Percentiles rank a stretch among this genome's conserved stretches.
phyloP scores from a whole-genome alignment of 2,888 invertebrate genomes.

The Pterostichus niger region DNA sequence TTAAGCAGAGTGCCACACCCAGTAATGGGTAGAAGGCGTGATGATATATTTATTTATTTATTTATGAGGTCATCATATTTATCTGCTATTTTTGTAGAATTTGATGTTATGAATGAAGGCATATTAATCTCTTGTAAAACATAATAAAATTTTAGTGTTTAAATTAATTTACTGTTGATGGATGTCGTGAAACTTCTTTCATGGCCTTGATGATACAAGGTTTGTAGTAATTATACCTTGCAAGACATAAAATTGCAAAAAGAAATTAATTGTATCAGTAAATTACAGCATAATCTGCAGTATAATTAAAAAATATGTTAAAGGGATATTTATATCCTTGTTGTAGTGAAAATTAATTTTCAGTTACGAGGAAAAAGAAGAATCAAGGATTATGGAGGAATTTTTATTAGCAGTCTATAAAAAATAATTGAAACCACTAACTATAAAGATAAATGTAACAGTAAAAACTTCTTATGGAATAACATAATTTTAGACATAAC shows the following conservation, averaged over 20 bases:
- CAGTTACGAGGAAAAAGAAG: neutral
- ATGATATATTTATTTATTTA: too few relatives aligned
- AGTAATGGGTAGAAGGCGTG: too few relatives aligned
- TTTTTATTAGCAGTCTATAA: neutral
- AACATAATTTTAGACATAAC: too few relatives aligned
- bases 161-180: neutral
- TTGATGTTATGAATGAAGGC: too few relatives aligned
- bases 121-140: too few relatives aligned
- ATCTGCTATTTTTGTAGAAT: too few relatives aligned
- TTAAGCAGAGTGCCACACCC: too few relatives aligned
- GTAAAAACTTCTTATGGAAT: neutral
- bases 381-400: neutral
- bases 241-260: conserved; percentile 36
- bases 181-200: neutral
- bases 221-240: conserved; percentile 34
- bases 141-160: neutral
- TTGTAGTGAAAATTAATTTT: conserved; percentile 3
- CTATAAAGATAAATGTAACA: neutral
- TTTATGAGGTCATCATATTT: too few relatives aligned
- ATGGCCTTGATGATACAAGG: neutral
- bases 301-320: neutral
- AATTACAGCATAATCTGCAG: neutral
- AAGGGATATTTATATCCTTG: conserved; percentile 10
- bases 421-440: neutral
- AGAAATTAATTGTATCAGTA: conserved; percentile 24